phyloP scores from a whole-genome alignment of 2,113 vertebrate genomes.

The Cynocephalus volans region DNA sequence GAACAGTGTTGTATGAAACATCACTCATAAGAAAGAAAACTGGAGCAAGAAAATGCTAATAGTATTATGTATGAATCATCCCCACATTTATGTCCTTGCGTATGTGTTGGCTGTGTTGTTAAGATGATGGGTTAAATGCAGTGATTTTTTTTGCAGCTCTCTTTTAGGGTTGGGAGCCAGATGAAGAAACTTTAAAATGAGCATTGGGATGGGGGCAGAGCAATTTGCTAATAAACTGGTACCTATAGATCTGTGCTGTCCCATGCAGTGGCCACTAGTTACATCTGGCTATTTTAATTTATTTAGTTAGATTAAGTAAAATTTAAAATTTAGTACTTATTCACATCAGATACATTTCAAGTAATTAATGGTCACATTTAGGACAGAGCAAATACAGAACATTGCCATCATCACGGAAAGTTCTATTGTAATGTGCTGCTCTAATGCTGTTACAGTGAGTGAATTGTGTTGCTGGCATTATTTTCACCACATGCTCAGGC shows the following conservation, averaged over 20 bases:
- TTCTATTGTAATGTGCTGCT: not conserved
- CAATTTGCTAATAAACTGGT: not conserved
- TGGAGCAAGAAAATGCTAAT: not conserved
- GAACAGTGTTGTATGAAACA: not conserved
- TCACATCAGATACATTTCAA: not conserved
- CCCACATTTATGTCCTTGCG: not conserved
- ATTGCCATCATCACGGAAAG: not conserved
- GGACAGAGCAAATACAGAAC: not conserved
- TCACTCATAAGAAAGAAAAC: conserved; percentile 51
- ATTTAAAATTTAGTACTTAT: not conserved
- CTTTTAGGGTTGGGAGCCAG: not conserved
- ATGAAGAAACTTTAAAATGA: conserved; percentile 9
- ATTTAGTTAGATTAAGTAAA: conserved; percentile 33
- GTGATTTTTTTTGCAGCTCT: not conserved
- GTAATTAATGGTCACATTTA: not conserved
- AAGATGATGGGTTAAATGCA: not conserved
- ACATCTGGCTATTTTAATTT: not conserved
- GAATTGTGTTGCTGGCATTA: conserved; percentile 2
- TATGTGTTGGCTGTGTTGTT: not conserved
- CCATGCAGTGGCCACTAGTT: not conserved
- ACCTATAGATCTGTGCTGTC: not conserved
- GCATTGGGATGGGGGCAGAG: not conserved
- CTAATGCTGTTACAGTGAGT: not conserved
- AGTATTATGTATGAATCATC: not conserved
- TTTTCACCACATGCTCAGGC: not conserved